These are phyloP conservation scores for Priocnemis perturbator DNA, from an alignment of 2,888 invertebrate genomes.

Conservation along the genomic window DNA sequence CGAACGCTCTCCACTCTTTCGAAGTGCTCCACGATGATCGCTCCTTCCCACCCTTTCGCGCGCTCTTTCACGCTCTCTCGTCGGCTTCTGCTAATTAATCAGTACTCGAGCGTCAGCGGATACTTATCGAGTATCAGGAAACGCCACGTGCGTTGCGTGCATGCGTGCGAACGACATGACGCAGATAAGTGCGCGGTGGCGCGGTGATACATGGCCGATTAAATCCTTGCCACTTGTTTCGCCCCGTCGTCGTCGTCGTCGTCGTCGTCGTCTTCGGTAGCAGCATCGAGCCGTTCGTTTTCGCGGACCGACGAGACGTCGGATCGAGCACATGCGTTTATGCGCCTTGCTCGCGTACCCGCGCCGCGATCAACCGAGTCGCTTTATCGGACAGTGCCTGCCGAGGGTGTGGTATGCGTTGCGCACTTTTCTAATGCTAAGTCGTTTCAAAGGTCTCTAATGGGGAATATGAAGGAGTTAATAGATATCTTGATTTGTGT, in stretches of 20 bases:
- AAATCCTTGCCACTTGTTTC: slow-evolving; percentile 12
- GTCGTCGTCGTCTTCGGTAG: no score
- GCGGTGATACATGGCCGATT: slow-evolving; percentile 17
- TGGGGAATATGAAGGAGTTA: no score
- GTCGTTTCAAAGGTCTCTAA: no score
- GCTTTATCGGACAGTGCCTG: no score
- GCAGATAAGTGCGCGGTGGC: slow-evolving; percentile 6
- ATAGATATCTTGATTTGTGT: no score
- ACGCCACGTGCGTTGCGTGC: background rate
- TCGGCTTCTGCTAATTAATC: slow-evolving; percentile 3
- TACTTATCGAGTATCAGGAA: slow-evolving; percentile 14
- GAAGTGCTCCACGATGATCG: slow-evolving; percentile 8
- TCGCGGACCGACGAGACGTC: background rate
- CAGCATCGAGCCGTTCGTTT: slow-evolving; percentile 1
- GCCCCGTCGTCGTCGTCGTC: background rate
- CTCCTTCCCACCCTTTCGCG: background rate
- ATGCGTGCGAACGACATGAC: slow-evolving; percentile 5
- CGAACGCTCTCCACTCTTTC: slow-evolving; percentile 37
- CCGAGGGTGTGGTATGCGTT: no score
- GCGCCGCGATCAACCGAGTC: background rate
- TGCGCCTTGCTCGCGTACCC: background rate
- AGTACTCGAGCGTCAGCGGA: background rate
- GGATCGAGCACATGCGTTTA: background rate
- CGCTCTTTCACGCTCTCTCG: slow-evolving; percentile 16
- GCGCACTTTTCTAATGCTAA: no score